phyloP scores from a whole-genome alignment of 2,888 invertebrate genomes.

The Drosophila seclusa region DNA sequence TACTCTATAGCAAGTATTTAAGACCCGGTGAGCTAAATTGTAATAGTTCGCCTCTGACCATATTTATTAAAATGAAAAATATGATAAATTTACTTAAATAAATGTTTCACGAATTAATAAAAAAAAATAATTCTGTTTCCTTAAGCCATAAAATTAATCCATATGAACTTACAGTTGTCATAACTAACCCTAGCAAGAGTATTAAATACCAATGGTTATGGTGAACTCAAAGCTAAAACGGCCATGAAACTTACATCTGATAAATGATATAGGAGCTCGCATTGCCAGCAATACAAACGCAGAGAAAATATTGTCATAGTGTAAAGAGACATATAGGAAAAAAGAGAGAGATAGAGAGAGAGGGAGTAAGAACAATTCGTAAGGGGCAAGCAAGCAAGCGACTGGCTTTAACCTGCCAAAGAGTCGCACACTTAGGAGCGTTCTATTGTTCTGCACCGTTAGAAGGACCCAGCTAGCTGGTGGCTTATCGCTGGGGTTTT shows the following conservation, averaged over 20 bases:
- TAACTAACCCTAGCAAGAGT: slow-evolving; percentile 1
- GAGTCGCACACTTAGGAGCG: slow-evolving; percentile 36
- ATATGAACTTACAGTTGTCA: background rate
- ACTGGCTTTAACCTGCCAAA: slow-evolving; percentile 32
- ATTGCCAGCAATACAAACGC: slow-evolving; percentile 49
- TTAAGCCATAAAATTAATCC: background rate
- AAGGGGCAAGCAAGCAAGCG: background rate
- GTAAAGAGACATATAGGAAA: background rate
- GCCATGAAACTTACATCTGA: slow-evolving; percentile 77
- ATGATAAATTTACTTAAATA: background rate
- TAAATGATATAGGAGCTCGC: slow-evolving; percentile 76
- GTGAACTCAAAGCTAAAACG: slow-evolving; percentile 58
- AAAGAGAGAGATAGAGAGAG: background rate
- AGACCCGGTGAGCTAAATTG: background rate
- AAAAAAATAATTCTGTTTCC: background rate
- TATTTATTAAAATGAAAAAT: background rate
- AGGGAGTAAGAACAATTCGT: slow-evolving; percentile 9
- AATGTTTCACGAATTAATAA: background rate
- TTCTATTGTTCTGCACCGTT: slow-evolving; percentile 76
- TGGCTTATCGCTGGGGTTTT: slow-evolving; percentile 63
- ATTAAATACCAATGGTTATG: slow-evolving; percentile 56
- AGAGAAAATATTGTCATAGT: slow-evolving; percentile 68
- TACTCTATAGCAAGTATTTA: slow-evolving; percentile 24
- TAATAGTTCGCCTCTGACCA: background rate
- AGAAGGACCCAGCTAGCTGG: slow-evolving; percentile 23